Evolutionary conservation across 2,888 invertebrate species (phyloP).

Genomic region (Polymixis flavicincta): DNA sequence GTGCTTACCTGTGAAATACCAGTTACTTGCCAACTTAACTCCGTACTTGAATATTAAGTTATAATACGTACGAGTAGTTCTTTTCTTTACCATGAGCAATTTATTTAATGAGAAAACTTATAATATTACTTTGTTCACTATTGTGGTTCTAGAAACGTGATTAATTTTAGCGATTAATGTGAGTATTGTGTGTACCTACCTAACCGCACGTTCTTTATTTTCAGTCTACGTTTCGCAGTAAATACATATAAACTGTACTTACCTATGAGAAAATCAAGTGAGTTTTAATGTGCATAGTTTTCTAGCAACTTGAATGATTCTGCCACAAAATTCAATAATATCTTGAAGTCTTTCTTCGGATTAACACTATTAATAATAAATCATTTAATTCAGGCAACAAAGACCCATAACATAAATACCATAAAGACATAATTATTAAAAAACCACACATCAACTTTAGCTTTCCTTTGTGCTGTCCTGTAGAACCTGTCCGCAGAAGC

Average conservation of each 20-base stretch:
- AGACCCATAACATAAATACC: too few species aligned
- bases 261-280: not conserved
- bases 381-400: too few species aligned
- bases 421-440: too few species aligned
- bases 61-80: constrained; percentile 38
- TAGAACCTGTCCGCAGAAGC: too few species aligned
- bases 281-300: not conserved
- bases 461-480: too few species aligned
- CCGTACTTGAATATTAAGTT: constrained; percentile 46
- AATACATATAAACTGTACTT: not conserved
- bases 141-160: not conserved
- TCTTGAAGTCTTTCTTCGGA: not conserved
- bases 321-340: not conserved
- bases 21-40: constrained; percentile 55
- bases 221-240: not conserved
- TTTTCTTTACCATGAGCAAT: constrained; percentile 31
- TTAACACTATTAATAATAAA: too few species aligned
- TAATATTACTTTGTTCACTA: constrained; percentile 11
- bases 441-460: too few species aligned
- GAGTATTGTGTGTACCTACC: not conserved
- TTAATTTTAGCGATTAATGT: constrained; percentile 5
- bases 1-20: constrained; percentile 32
- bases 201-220: not conserved
- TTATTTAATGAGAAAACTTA: constrained; percentile 44
- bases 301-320: not conserved